phyloP scores from a whole-genome alignment of 2,113 vertebrate species.

The Hydrolagus affinis region DNA sequence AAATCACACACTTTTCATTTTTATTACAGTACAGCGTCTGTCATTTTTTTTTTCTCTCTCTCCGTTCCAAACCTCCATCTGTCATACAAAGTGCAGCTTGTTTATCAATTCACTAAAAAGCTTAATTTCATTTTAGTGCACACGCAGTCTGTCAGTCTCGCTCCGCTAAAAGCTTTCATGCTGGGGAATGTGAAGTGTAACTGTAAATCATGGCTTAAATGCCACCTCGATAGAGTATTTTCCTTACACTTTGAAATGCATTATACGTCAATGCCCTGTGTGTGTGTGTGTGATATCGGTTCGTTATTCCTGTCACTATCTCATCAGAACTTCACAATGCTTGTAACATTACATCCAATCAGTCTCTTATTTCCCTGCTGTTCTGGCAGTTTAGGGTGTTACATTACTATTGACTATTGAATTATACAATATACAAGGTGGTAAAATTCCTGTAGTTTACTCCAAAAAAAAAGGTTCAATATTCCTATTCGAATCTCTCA shows the following conservation, averaged over 20 bases:
- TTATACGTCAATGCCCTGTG: slow-evolving; percentile 1
- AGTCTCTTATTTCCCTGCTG: neutral
- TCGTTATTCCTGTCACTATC: slow-evolving; percentile 7
- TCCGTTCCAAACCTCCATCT: slow-evolving; percentile 2
- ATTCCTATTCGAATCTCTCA: neutral
- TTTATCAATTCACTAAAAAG: slow-evolving; percentile 23
- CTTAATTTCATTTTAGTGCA: slow-evolving; percentile 29
- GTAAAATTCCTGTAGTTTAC: slow-evolving; percentile 2
- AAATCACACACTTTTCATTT: slow-evolving; percentile 3
- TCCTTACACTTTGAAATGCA: slow-evolving; percentile 7
- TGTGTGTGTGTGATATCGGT: neutral
- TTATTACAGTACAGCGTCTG: slow-evolving; percentile 20
- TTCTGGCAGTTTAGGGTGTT: neutral
- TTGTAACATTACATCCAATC: neutral
- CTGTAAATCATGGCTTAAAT: slow-evolving; percentile 22
- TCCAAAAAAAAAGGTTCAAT: slow-evolving; percentile 3
- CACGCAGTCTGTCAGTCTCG: neutral
- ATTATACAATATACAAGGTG: neutral
- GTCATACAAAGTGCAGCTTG: slow-evolving; percentile 11
- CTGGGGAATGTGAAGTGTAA: slow-evolving; percentile 19
- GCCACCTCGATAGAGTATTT: slow-evolving; percentile 13
- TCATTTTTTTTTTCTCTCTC: slow-evolving; percentile 14
- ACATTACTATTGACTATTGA: neutral
- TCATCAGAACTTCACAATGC: slow-evolving; percentile 6
- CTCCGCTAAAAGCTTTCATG: slow-evolving; percentile 7